Evolutionary conservation across 2,113 vertebrate species (phyloP).

Genomic region (Tringa solitaria): DNA sequence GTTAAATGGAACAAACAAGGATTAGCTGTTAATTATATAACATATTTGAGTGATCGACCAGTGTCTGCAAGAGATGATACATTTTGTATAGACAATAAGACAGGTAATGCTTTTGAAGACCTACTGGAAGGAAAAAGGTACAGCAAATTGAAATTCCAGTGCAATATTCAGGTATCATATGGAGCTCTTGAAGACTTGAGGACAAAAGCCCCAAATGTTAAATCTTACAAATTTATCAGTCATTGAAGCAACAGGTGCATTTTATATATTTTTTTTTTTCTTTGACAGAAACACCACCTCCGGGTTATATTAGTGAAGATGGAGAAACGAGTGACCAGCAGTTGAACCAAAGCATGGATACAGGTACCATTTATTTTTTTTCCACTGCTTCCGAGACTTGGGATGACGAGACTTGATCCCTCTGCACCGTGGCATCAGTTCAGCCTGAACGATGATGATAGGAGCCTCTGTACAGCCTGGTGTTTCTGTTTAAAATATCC

Average conservation of each 20-base stretch:
- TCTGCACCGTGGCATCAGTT: neutral
- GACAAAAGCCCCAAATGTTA: neutral
- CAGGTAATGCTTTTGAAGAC: neutral
- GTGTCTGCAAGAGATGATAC: neutral
- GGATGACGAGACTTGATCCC: neutral
- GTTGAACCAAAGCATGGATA: conserved; percentile 99
- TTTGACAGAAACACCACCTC: conserved; percentile 91
- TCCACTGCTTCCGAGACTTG: neutral
- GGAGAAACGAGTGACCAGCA: conserved; percentile 96
- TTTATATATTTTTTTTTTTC: neutral
- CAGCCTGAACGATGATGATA: neutral
- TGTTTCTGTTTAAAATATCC: neutral
- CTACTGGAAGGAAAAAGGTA: neutral
- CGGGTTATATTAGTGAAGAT: conserved; percentile 99
- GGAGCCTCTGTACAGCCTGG: neutral
- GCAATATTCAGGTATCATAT: neutral
- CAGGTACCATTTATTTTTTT: conserved; percentile 74
- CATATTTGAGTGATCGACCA: neutral
- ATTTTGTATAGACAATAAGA: neutral
- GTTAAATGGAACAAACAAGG: neutral
- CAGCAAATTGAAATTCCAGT: neutral
- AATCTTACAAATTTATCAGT: neutral
- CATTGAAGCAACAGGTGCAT: neutral
- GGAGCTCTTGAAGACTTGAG: neutral
- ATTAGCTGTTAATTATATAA: neutral